Base-by-base conservation (phyloP, 2,797 vertebrate species). In the Chanos chanos region DNA sequence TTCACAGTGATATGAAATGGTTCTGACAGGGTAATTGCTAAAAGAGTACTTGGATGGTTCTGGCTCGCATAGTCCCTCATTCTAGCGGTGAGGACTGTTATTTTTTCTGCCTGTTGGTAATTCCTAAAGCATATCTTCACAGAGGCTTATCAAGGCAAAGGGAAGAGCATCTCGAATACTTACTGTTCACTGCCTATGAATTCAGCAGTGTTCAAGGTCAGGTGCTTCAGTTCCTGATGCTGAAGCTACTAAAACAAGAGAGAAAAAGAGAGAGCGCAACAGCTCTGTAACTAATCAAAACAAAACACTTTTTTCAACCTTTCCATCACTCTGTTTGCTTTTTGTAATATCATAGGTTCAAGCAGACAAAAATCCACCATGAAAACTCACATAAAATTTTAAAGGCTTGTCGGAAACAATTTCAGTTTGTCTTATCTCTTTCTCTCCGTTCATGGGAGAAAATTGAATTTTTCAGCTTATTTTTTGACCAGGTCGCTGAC, bases 1-100 rank as follows among this genome's bases (percentile, higher is more conserved):
- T 78, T 76, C 68, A 73, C 64, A 57, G 47, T 66, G 68, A 72
- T 83, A 83, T 83, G 74, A 76, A 81, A 82, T 83, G 69, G 75
- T 74, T 84, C 53, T 73, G 83, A 84, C 74, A 73, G 73, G 69
- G 75, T 80, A 79, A 83, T 80, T 81, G 70, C 66, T 71, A 75
- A 72, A 53, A 43, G 39, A 62, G 64, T 66, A 63, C 43, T 30
- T 44, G 37, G 40, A n/a, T n/a, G 58, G 33, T 49, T 50, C 54
- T 59, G 30, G 34, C 51, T 44, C 30, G 61, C 43, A 57, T 69
- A 77, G 67, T 60, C 52, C 66, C 63, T 45, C 68, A 54, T 67
- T 58, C 64, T 73, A 55, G 52, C 50, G 63, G 55, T 34, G n/a
- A n/a, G 64, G 51, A 3, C 56, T 27, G 60, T 62, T 61, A 55